Base-by-base conservation (phyloP, 1,140 invertebrate genomes). In the Cylas formicarius region DNA sequence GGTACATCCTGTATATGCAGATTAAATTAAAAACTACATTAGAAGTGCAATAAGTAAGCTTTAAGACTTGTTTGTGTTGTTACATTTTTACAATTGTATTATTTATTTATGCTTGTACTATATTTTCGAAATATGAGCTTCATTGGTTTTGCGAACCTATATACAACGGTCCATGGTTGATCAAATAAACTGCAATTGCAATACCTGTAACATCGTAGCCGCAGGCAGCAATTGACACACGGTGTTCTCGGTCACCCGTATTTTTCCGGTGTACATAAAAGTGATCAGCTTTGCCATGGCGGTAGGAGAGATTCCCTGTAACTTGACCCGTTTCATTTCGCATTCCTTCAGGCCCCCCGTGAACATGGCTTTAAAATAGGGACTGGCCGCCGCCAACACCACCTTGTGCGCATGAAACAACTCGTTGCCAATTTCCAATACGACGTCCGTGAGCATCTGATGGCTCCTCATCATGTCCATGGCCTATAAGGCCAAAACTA, bases 331-430 rank as follows among this genome's bases (percentile, higher is more conserved):
- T 0, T 80, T 80, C 85, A 90, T 90, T 57, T 88, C 86, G 52
- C 81, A 79, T 67, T 93, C 90, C 56, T 84, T 82, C 47, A 92
- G 73, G 1, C 86, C 86, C 37, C 84, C 83, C 2, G 86, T 90
- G 62, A 93, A 94, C 90, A 95, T 95, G 26, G 90, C 90, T 40
- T 92, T 90, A 61, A 96, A 96, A 66, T 95, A 97, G 2, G 91
- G 91, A 70, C 91, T 94, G 41, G 85, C 88, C 1, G 91, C 87
- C 3, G 92, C 90, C 27, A 97, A 70, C 18, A 97, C 83, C 10
- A 94, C 81, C 71, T 90, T 84, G 64, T 97, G 93, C 2, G 86
- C 90, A 54, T 86, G 81, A 62, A 95, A 93, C 13, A 86, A 66
- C 61, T 90, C 84, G 9, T 76, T 74, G 23, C 85, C 88, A 10